phyloP scores from a whole-genome alignment of 2,797 vertebrate genomes.

The Neostethus bicornis region DNA sequence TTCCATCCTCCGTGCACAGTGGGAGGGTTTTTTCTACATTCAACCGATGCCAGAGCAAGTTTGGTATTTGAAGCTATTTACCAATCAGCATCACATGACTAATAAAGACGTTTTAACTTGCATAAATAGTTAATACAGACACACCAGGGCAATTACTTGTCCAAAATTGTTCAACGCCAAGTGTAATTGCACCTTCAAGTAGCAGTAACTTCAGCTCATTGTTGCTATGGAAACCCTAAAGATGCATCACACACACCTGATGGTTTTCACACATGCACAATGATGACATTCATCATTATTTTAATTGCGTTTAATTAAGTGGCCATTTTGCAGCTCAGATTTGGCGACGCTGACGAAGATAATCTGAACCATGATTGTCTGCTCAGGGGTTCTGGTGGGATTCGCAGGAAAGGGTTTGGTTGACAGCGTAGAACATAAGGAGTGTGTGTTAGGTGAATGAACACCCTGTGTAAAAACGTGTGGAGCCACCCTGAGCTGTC shows the following conservation, averaged over 20 bases:
- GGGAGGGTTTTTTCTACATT: slow-evolving; percentile 66
- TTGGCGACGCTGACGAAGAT: slow-evolving; percentile 27
- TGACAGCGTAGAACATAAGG: slow-evolving; percentile 60
- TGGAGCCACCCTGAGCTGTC: slow-evolving; percentile 89
- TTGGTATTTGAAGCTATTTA: slow-evolving; percentile 34
- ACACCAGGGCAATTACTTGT: slow-evolving; percentile 14
- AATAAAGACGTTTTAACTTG: slow-evolving; percentile 27
- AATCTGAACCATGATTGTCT: slow-evolving; percentile 60
- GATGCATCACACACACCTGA: slow-evolving; percentile 19
- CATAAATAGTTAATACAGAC: slow-evolving; percentile 17
- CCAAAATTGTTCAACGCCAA: slow-evolving; percentile 18
- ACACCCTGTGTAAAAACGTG: slow-evolving; percentile 59
- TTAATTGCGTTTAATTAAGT: slow-evolving; percentile 17
- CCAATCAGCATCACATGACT: slow-evolving; percentile 18
- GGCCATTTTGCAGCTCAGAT: slow-evolving; percentile 32
- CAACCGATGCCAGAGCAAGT: slow-evolving; percentile 46
- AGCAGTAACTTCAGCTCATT: slow-evolving; percentile 12
- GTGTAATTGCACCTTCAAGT: slow-evolving; percentile 10
- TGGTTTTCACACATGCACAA: slow-evolving; percentile 12
- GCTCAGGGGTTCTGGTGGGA: slow-evolving; percentile 45
- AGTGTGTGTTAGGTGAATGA: slow-evolving; percentile 51
- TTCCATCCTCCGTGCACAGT: slow-evolving; percentile 53
- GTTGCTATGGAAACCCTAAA: slow-evolving; percentile 12
- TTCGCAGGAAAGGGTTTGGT: slow-evolving; percentile 57
- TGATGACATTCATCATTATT: slow-evolving; percentile 30